A percentile compares a stretch with the other conserved stretches of the same genome.
Conservation (phyloP, 2,113 vertebrate genomes). For the Albula goreensis region DNA sequence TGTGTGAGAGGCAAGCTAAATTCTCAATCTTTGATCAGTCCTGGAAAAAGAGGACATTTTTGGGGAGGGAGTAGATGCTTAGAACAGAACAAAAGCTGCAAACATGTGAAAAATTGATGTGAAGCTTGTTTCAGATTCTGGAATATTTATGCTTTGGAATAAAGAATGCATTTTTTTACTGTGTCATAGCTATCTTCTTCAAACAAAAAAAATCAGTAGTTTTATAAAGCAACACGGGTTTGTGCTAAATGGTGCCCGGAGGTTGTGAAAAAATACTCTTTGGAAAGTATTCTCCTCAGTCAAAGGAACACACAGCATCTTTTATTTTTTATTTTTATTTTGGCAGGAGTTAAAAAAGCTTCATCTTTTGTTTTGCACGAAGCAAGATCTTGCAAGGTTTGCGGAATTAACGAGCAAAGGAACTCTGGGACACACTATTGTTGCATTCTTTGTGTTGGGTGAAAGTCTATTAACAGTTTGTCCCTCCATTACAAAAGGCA, state of each 20-base stretch:
- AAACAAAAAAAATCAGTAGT: background rate
- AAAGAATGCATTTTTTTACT: background rate
- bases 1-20: background rate
- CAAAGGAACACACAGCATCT: background rate
- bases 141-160: background rate
- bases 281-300: background rate
- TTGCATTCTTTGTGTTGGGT: background rate
- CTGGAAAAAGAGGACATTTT: background rate
- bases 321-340: background rate
- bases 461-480: background rate
- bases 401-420: background rate
- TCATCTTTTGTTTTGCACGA: background rate
- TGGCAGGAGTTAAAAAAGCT: background rate
- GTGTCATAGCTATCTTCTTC: background rate
- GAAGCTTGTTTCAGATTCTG: background rate
- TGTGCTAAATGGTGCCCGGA: background rate
- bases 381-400: background rate
- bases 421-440: background rate
- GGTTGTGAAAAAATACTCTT: background rate
- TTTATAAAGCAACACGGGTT: background rate
- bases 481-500: background rate
- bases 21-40: background rate
- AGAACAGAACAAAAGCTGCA: background rate
- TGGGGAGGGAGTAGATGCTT: background rate
- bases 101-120: background rate